A percentile compares a stretch with the other conserved stretches of the same genome.
Evolutionary conservation across 1,140 invertebrate species (phyloP).

Genomic region (Palaemon carinicauda): DNA sequence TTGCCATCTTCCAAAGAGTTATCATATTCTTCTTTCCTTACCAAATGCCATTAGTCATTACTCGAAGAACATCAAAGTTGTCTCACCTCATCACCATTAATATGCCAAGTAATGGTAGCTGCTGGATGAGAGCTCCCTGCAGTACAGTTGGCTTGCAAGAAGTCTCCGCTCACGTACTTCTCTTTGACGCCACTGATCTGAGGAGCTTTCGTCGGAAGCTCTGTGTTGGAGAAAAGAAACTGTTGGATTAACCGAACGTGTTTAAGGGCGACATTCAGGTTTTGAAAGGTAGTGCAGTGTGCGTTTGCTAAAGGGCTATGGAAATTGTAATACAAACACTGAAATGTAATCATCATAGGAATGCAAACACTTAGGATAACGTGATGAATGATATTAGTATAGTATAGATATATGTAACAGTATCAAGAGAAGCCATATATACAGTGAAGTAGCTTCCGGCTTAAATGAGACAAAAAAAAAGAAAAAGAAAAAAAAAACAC

Average conservation of each 20-base stretch:
- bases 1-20: neutral
- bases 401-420: too few relatives aligned
- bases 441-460: too few relatives aligned
- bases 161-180: slow-evolving; percentile 80
- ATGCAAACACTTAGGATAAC: too few relatives aligned
- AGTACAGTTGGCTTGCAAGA: slow-evolving; percentile 84
- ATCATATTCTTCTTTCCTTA: neutral
- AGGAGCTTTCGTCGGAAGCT: slow-evolving; percentile 50
- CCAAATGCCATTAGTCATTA: neutral
- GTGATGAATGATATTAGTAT: too few relatives aligned
- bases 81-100: slow-evolving; percentile 79
- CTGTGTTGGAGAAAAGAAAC: neutral
- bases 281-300: too few relatives aligned
- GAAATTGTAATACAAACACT: too few relatives aligned
- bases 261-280: neutral
- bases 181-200: slow-evolving; percentile 44
- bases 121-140: slow-evolving; percentile 83
- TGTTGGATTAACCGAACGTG: neutral
- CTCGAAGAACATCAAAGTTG: neutral
- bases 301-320: too few relatives aligned
- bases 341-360: too few relatives aligned
- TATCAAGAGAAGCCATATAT: too few relatives aligned
- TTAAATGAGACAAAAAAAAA: too few relatives aligned
- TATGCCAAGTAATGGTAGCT: slow-evolving; percentile 83
- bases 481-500: too few relatives aligned